Base-by-base conservation (phyloP, 1,140 invertebrate species). In the Vollenhovia emeryi region DNA sequence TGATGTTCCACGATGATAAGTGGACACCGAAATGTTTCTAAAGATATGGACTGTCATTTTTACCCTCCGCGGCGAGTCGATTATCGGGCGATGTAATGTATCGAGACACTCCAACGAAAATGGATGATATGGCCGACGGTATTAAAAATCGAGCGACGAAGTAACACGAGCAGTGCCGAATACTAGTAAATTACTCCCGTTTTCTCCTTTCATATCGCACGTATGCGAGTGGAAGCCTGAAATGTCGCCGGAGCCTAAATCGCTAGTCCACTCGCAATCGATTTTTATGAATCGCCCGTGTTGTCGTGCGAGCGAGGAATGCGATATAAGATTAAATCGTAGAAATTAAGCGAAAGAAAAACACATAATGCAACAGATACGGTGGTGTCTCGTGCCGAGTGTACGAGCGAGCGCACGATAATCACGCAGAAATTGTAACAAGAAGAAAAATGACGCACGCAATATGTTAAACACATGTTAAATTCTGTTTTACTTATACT, bases 1-100 rank as follows among this genome's bases (percentile, higher is more conserved):
- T 57, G 74, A 85, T 79, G 66, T 87, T 79, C 40, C 83, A 79
- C 74, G 55, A 64, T 66, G 86, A 85, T 86, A 87, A 87, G 83
- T 86, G 85, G 57, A 78, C 80, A 64, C 73, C 79, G 50, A 87
- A 62, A 85, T 84, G 80, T 73, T 75, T 79, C 87, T 57, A 66
- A 78, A 73, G 73, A 79, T 40, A 30, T 50, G 27, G 55, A 48
- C 55, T 59, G 76, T 87, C 87, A 87, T 84, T 87, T 87, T 68
- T 57, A 55, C 52, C 33, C 60, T 55, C 57, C 50, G 82, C 71
- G 24, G 13, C n/a, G 52, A 57, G 50, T 30, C 74, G 86, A 87
- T 80, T 50, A 59, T 68, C 18, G 11, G 27, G 21, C 33, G 82
- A 84, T 60, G 64, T 30, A 55, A 24, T 11, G 24, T 52, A 30